Percentiles rank a stretch among this genome's conserved stretches.
Evolutionary conservation across 2,113 vertebrate species (phyloP).

Genomic region (Galemys pyrenaicus): DNA sequence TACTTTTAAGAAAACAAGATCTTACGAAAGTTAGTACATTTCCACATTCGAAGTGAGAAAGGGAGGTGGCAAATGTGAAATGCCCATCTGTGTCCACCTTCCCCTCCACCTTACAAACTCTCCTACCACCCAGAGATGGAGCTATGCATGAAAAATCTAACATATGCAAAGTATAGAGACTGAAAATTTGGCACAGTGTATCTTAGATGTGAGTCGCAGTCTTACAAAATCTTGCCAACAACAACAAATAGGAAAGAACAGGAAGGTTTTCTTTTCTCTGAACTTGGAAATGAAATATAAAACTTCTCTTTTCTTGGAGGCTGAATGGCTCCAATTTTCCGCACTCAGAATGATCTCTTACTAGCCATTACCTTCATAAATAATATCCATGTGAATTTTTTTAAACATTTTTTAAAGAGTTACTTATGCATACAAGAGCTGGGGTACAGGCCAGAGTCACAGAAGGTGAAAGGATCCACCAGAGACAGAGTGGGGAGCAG

Average conservation of each 20-base stretch:
- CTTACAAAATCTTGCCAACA: constrained; percentile 70
- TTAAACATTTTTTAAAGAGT: too few species aligned
- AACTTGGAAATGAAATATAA: constrained; percentile 74
- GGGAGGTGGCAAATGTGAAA: constrained; percentile 50
- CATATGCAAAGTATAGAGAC: constrained; percentile 63
- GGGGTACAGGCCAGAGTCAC: too few species aligned
- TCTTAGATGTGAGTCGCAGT: constrained; percentile 47
- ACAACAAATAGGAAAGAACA: constrained; percentile 74
- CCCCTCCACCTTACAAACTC: background rate
- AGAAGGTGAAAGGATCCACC: too few species aligned
- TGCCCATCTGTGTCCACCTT: constrained; percentile 55
- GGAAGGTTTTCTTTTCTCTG: constrained; percentile 69
- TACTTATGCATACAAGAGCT: too few species aligned
- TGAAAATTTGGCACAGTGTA: constrained; percentile 66
- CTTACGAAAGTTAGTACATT: constrained; percentile 43
- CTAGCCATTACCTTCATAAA: background rate
- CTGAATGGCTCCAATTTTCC: constrained; percentile 58
- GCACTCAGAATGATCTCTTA: constrained; percentile 3
- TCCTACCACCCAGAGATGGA: constrained; percentile 20
- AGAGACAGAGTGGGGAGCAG: too few species aligned
- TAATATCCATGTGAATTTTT: too few species aligned
- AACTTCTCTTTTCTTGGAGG: constrained; percentile 62
- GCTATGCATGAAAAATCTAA: constrained; percentile 64
- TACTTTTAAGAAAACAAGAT: constrained; percentile 45
- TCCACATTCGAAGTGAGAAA: constrained; percentile 57